Evolutionary conservation across 2,888 invertebrate species (phyloP).

Genomic region (Ichneumoninae sp.): DNA sequence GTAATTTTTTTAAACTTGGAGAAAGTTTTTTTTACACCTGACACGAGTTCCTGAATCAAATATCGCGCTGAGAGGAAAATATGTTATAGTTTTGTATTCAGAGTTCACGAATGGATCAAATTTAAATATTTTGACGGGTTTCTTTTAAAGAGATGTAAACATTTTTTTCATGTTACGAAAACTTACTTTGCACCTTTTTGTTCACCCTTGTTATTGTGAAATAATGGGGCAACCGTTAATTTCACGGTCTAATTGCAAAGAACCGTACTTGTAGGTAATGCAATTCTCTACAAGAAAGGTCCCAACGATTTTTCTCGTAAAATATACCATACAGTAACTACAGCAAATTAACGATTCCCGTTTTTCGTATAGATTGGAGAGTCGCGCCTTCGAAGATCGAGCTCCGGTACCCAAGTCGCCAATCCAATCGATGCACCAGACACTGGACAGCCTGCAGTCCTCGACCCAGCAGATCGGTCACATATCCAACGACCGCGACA

Average conservation of each 20-base stretch:
- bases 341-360: background rate
- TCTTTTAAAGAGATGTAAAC: too few relatives aligned
- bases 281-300: background rate
- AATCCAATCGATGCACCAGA: constrained; percentile 71
- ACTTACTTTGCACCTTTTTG: too few relatives aligned
- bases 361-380: constrained; percentile 85
- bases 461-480: constrained; percentile 74
- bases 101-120: too few relatives aligned
- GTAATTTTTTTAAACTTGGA: too few relatives aligned
- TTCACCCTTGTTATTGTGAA: background rate
- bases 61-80: too few relatives aligned
- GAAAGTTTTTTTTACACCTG: too few relatives aligned
- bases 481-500: constrained; percentile 75
- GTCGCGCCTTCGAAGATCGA: constrained; percentile 85
- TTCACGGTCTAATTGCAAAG: background rate
- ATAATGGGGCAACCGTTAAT: background rate
- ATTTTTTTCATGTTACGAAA: too few relatives aligned
- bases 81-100: too few relatives aligned
- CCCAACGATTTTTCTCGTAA: background rate
- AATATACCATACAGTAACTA: background rate
- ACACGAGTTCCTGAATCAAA: too few relatives aligned
- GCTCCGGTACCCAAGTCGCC: constrained; percentile 82
- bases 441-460: constrained; percentile 73
- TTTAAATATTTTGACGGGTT: too few relatives aligned
- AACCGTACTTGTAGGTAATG: background rate